A percentile compares a stretch with the other conserved stretches of the same genome.
These are phyloP conservation scores for Neosilurus mollespiculum DNA, from an alignment of 2,797 vertebrate species.

Conservation along the genomic window DNA sequence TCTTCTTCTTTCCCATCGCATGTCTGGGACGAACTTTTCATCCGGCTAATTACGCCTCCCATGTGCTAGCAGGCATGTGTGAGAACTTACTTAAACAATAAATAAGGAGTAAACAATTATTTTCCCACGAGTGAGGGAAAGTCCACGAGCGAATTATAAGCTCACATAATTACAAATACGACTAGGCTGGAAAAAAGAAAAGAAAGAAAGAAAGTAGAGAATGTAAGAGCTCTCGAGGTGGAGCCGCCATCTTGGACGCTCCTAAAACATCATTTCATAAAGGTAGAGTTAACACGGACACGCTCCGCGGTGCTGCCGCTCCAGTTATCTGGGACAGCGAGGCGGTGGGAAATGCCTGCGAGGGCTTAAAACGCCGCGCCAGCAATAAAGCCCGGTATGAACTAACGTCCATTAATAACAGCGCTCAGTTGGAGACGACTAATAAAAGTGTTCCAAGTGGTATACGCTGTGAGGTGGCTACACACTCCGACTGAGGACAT, in stretches of 20 bases:
- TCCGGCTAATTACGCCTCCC: slow-evolving; percentile 10
- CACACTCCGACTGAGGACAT: neutral
- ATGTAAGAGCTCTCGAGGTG: neutral
- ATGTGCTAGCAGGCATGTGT: slow-evolving; percentile 3
- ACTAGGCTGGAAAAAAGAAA: neutral
- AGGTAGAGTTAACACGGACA: neutral
- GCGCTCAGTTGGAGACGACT: slow-evolving; percentile 29
- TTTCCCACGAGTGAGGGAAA: neutral
- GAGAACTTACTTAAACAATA: slow-evolving; percentile 7
- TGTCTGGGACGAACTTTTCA: slow-evolving; percentile 3
- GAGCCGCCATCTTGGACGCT: slow-evolving; percentile 20
- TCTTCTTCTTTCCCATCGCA: slow-evolving; percentile 10
- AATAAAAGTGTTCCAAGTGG: slow-evolving; percentile 17
- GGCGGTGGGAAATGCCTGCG: slow-evolving; percentile 24
- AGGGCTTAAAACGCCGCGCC: slow-evolving; percentile 25
- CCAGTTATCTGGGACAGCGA: slow-evolving; percentile 32
- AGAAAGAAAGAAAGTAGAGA: neutral
- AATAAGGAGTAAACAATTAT: slow-evolving; percentile 7
- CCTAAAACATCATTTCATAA: neutral
- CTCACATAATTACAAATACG: neutral
- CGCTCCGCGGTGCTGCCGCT: neutral
- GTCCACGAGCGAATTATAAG: neutral
- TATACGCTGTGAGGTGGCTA: neutral
- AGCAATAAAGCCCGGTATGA: slow-evolving; percentile 32
- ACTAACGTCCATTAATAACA: slow-evolving; percentile 32